Evolutionary conservation across 1,140 invertebrate genomes (phyloP).

Genomic region (Proales similis): DNA sequence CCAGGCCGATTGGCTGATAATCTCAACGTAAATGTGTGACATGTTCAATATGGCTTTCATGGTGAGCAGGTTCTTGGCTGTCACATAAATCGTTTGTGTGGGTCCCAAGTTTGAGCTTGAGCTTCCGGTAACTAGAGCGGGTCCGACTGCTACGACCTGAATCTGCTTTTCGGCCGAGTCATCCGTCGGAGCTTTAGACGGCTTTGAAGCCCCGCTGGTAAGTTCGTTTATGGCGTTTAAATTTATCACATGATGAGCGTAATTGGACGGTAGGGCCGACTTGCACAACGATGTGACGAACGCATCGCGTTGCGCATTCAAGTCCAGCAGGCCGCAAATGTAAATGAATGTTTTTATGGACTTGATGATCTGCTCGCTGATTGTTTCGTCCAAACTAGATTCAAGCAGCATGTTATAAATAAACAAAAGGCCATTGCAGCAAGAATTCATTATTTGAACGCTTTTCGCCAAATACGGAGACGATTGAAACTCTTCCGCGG

Average conservation of each 20-base stretch:
- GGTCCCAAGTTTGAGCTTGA: neutral
- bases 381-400: constrained; percentile 76
- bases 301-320: constrained; percentile 73
- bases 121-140: neutral
- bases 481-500: neutral
- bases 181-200: neutral
- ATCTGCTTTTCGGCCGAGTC: constrained; percentile 8
- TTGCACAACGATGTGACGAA: constrained; percentile 88
- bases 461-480: neutral
- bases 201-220: neutral
- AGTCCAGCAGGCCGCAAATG: constrained; percentile 66
- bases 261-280: constrained; percentile 85
- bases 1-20: constrained; percentile 20
- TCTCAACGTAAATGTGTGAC: constrained; percentile 8
- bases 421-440: neutral
- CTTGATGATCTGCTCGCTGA: constrained; percentile 77
- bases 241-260: constrained; percentile 83
- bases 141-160: constrained; percentile 26
- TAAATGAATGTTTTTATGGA: constrained; percentile 77
- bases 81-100: too few species aligned
- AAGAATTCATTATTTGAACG: constrained; percentile 2
- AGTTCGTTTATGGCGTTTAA: neutral
- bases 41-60: constrained; percentile 36
- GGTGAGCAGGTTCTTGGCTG: constrained; percentile 32
- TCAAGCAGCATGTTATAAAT: constrained; percentile 26